Evolutionary conservation across 2,888 invertebrate genomes (phyloP), one percentile per base, ranked within the genome.

Genomic region (Trissonchulus latispiculum): DNA sequence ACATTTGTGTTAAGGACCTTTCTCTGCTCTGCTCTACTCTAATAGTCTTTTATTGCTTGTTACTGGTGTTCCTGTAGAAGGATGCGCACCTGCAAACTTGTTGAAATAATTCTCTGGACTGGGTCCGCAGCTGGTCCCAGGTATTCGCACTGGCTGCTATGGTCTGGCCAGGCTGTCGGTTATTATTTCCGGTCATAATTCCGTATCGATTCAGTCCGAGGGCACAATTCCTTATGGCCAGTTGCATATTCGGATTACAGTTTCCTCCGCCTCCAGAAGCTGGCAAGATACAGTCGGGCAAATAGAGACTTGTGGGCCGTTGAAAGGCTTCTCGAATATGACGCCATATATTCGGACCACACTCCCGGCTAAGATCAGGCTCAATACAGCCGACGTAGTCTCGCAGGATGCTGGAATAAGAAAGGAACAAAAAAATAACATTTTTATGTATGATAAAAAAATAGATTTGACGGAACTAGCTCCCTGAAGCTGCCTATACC

Each of bases 361-460:
- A 79, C 23, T 75, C 74, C 28, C 73, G 69, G 66, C 76, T 76
- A 33, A 79, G 78, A 23, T 77, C 74, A 8, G 76, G 76, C 33
- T 76, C 75, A 61, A 79, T 79, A 72, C 79, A 79, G 69, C 77
- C 77, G n/a, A 76, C 74, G 75, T 79, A 79, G 8, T 77, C 76
- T 75, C 77, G 77, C 28, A 79, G 75, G n/a, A 77, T 77, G 32
- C 79, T 79, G 73, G 36, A 70, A 67, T 69, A 48, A 15, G 8
- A 15, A 8, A 48, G 48, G 23, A 48, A 23, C 8, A 15, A 48
- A 48, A n/a, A n/a, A n/a, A n/a, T n/a, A n/a, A n/a, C n/a, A n/a
- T n/a, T n/a, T n/a, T n/a, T n/a, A n/a, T n/a, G n/a, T n/a, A n/a
- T n/a, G n/a, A n/a, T n/a, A n/a, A n/a, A n/a, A n/a, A n/a, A n/a